Evolutionary conservation across 2,888 invertebrate genomes (phyloP).

Genomic region (Polylopha cassiicola): DNA sequence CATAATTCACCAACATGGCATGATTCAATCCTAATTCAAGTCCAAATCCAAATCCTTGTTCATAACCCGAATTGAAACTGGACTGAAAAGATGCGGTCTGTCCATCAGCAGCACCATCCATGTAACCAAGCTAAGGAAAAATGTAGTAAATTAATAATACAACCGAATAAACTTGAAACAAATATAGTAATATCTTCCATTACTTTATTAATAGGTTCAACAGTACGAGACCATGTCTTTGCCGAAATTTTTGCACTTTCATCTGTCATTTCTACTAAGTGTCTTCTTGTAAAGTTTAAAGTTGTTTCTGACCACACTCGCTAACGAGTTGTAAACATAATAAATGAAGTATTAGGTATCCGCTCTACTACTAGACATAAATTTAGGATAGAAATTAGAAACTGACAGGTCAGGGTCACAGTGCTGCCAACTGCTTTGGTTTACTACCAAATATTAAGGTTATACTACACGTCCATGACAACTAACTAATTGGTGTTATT

Average conservation of each 20-base stretch:
- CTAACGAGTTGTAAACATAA: too few relatives aligned
- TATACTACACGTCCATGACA: too few relatives aligned
- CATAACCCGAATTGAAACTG: conserved; percentile 83
- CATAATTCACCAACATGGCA: conserved; percentile 24
- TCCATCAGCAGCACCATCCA: conserved; percentile 82
- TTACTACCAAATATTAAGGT: too few relatives aligned
- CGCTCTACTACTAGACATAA: too few relatives aligned
- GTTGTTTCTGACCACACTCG: too few relatives aligned
- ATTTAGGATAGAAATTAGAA: too few relatives aligned
- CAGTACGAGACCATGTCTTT: conserved; percentile 45
- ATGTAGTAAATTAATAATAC: not conserved
- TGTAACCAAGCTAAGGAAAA: conserved; percentile 76
- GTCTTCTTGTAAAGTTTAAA: too few relatives aligned
- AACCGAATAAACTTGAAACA: not conserved
- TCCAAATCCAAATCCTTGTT: conserved; percentile 79
- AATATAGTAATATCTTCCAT: not conserved
- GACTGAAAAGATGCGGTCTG: conserved; percentile 79
- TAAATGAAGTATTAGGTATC: too few relatives aligned
- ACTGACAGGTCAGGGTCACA: too few relatives aligned
- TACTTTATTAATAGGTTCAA: conserved; percentile 51
- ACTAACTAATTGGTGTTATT: too few relatives aligned
- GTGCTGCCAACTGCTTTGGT: too few relatives aligned
- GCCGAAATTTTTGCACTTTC: conserved; percentile 41
- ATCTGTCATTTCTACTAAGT: conserved; percentile 35
- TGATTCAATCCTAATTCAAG: conserved; percentile 70